A percentile compares a stretch with the other conserved stretches of the same genome.
These are phyloP conservation scores for Seriola dumerili DNA, from an alignment of 2,113 vertebrate genomes.

Conservation along the genomic window DNA sequence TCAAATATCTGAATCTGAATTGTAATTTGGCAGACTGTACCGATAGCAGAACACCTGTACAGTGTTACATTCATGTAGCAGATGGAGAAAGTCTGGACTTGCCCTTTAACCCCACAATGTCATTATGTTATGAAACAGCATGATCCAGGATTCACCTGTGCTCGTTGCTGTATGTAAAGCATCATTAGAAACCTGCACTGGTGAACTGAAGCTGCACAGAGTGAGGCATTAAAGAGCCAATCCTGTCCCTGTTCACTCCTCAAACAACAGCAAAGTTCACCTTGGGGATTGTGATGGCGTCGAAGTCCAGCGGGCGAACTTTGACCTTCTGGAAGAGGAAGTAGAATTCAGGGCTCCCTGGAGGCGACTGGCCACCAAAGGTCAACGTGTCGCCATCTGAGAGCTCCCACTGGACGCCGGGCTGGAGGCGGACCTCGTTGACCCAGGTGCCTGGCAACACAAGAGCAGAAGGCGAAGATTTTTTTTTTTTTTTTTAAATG, in stretches of 20 bases:
- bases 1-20: too few relatives aligned
- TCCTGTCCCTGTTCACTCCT: too few relatives aligned
- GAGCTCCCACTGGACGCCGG: slow-evolving; percentile 85
- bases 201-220: background rate
- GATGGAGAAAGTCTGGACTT: too few relatives aligned
- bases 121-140: background rate
- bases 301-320: slow-evolving; percentile 91
- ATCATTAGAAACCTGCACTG: background rate
- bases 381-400: slow-evolving; percentile 90
- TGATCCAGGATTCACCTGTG: background rate
- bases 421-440: slow-evolving; percentile 89
- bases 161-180: background rate
- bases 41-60: too few relatives aligned
- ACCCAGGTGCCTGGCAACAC: slow-evolving; percentile 89
- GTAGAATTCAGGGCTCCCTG: slow-evolving; percentile 88
- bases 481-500: background rate
- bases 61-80: too few relatives aligned
- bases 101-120: background rate
- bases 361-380: slow-evolving; percentile 83
- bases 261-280: slow-evolving; percentile 19
- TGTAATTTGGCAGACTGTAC: too few relatives aligned
- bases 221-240: too few relatives aligned
- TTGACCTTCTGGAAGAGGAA: slow-evolving; percentile 94
- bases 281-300: slow-evolving; percentile 90
- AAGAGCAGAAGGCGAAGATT: background rate